Evolutionary conservation across 1,140 invertebrate genomes (phyloP), one percentile per base, ranked within the genome.

Genomic region (Bathynomus jamesi): DNA sequence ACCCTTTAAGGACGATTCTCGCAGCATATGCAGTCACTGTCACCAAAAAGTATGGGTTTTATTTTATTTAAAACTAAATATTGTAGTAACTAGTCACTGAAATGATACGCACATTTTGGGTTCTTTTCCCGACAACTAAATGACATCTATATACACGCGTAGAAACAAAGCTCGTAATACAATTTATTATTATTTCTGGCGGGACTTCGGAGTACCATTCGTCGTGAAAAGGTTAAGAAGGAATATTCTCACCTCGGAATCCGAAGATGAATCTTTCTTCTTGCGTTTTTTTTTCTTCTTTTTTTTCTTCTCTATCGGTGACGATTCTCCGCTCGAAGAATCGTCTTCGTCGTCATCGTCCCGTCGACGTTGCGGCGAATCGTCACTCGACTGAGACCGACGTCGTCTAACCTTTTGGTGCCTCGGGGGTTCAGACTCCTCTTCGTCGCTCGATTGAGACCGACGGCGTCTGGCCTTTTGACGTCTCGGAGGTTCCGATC

Each of bases 271-370:
- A 5, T 73, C 75, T 68, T 74, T 76, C 66, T 76, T 76, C 69
- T 76, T 76, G n/a, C 71, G 71, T 62, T 76, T 76, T 72, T 76
- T 76, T 66, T 76, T 76, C 69, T 76, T 76, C 46, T 76, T 76
- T 46, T 76, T 76, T 31, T 76, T 76, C 69, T 76, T 76, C 31
- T 70, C 71, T 4, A 71, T 69, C 61, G 71, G 71, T 8, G 75
- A 76, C 3, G 75, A 73, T 10, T 68, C 70, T 40, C 70, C 46
- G 28, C 71, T 73, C 5, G 71, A 68, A 25, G 69, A 70, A 4
- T 61, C 69, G 3, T 70, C 69, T 61, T 25, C 64, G 31, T 28
- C 29, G 17, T 31, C 70, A 1, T 67, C 70, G 25, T 76, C 72
- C 65, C 69, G 28, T 31, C 72, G 61, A 25, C 71, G 65, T 24